These are phyloP conservation scores for Dasyurus viverrinus DNA, from an alignment of 2,113 vertebrate genomes.

Conservation along the genomic window DNA sequence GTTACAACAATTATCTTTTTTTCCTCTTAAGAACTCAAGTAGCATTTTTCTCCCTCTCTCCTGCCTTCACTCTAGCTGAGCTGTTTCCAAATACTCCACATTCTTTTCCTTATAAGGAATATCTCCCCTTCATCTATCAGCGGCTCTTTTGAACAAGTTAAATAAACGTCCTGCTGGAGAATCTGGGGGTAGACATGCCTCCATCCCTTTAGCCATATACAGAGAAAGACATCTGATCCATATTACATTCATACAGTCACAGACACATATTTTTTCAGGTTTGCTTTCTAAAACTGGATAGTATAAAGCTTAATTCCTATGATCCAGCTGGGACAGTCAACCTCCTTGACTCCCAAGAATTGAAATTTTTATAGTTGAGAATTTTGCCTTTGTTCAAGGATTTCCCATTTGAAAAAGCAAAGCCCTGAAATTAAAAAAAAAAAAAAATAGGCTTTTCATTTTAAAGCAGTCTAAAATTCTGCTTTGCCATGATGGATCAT, in stretches of 20 bases:
- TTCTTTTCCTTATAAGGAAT: slow-evolving; percentile 92
- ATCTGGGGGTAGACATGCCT: slow-evolving; percentile 68
- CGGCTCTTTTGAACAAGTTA: slow-evolving; percentile 82
- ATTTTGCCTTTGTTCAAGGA: slow-evolving; percentile 16
- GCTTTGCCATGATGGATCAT: neutral
- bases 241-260: slow-evolving; percentile 51
- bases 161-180: slow-evolving; percentile 81
- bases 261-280: neutral
- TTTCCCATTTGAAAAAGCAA: slow-evolving; percentile 35
- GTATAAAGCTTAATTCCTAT: slow-evolving; percentile 37
- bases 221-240: slow-evolving; percentile 77
- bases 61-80: slow-evolving; percentile 76
- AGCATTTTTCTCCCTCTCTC: slow-evolving; percentile 66
- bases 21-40: slow-evolving; percentile 53
- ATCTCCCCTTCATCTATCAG: slow-evolving; percentile 86
- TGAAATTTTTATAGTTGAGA: slow-evolving; percentile 26
- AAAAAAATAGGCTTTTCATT: slow-evolving; percentile 5
- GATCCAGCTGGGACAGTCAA: slow-evolving; percentile 16
- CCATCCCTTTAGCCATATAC: slow-evolving; percentile 63
- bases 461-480: slow-evolving; percentile 35
- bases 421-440: slow-evolving; percentile 1
- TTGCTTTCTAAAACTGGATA: slow-evolving; percentile 71
- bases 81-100: slow-evolving; percentile 87
- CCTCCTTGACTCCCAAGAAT: slow-evolving; percentile 7
- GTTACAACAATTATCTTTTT: slow-evolving; percentile 57